Conservation (phyloP, 1,140 invertebrate genomes). For the Hyles euphorbiae region DNA sequence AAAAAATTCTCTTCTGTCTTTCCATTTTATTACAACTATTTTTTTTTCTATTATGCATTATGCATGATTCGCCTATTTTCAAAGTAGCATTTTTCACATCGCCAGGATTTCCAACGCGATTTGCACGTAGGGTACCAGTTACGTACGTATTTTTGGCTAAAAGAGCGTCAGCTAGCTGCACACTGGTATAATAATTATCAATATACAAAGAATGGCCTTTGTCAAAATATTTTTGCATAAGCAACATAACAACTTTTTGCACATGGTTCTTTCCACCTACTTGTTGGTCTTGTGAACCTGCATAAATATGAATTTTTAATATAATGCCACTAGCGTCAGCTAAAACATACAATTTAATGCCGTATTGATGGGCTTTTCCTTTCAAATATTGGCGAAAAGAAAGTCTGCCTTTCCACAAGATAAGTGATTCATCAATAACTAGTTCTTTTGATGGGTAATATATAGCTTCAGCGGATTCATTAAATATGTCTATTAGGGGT, state of each 20-base stretch:
- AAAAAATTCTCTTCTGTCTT: constrained; percentile 28
- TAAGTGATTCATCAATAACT: constrained; percentile 50
- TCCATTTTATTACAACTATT: constrained; percentile 41
- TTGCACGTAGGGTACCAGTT: constrained; percentile 36
- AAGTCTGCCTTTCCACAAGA: constrained; percentile 47
- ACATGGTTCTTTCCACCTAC: constrained; percentile 27
- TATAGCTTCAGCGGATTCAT: constrained; percentile 32
- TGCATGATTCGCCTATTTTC: constrained; percentile 36
- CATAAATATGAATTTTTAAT: constrained; percentile 32
- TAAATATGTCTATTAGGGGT: constrained; percentile 34
- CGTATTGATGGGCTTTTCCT: constrained; percentile 54
- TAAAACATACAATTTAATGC: constrained; percentile 54
- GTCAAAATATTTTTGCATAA: constrained; percentile 34
- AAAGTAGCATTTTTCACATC: constrained; percentile 30
- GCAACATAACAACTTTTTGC: constrained; percentile 33
- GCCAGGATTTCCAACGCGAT: constrained; percentile 32
- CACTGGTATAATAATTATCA: constrained; percentile 47
- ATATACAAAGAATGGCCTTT: constrained; percentile 47
- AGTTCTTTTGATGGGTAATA: constrained; percentile 46
- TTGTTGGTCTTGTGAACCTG: constrained; percentile 22
- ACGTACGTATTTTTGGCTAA: constrained; percentile 30
- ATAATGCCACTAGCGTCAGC: constrained; percentile 40
- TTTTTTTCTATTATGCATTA: constrained; percentile 28
- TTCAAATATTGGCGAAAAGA: constrained; percentile 46
- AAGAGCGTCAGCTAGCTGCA: constrained; percentile 23